Evolutionary conservation across 92 coral and sea anemone species (phyloP), one percentile per base, ranked within the genome.

Genomic region (Anthopleura xanthogrammica): DNA sequence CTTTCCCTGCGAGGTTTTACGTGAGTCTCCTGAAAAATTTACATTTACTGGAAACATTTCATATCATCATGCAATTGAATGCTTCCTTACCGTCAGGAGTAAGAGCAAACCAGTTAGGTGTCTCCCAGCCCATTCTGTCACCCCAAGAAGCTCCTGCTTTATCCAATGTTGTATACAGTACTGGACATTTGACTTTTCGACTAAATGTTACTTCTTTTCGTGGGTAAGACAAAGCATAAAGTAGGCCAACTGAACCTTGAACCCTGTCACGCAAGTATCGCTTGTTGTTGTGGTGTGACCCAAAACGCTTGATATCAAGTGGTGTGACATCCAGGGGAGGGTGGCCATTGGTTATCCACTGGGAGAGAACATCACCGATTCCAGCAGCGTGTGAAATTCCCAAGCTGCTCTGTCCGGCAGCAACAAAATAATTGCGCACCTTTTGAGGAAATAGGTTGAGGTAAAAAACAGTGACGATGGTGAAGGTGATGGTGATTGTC

Each of bases 111-210:
- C 98, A 93, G 76, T 87, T 87, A 4, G 95, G 86, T 48, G 90
- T 85, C 64, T 93, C 98, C 93, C 98, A 93, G 36, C 98, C 98
- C 91, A 83, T 91, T 80, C 81, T 87, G 16, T 89, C 91, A 16
- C 93, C 88, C 98, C 98, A 93, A 56, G 89, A 85, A n/a, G 95
- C 93, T 41, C 98, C 98, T 5, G 91, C 93, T 29, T 84, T 82
- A 74, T 87, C 82, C 50, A 93, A 65, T 41, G 75, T 41, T 9
- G 88, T 82, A 80, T 89, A 82, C 70, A 93, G 86, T 46, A 90
- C 88, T 42, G 97, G 87, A 68, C 95, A 89, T 66, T 86, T 86
- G 50, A 93, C 48, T 50, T 75, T 41, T 55, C 97, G 90, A 42
- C 88, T 86, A 42, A 41, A 29, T 9, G 75, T 52, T 55, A 71